Conservation (phyloP, 2,888 invertebrate species). For the Lithophane socia region DNA sequence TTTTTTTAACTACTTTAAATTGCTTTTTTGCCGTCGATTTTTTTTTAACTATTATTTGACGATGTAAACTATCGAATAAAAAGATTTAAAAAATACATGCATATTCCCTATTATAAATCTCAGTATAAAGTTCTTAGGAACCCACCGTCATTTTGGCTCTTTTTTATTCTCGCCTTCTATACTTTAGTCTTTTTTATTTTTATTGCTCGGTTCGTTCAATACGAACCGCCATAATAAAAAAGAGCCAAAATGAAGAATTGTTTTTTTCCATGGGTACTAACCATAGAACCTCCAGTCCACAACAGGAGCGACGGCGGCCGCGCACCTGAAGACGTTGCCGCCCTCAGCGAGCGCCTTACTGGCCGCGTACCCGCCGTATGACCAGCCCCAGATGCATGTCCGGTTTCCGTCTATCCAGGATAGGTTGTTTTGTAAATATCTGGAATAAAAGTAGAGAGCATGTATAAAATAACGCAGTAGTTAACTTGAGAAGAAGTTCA, state of each 20-base stretch:
- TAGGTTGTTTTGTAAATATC: slow-evolving; percentile 92
- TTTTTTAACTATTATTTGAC: too few species aligned
- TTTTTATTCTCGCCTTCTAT: too few species aligned
- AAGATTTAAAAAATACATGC: too few species aligned
- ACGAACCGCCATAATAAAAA: too few species aligned
- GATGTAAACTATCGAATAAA: too few species aligned
- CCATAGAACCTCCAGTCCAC: slow-evolving; percentile 98
- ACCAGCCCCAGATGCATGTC: slow-evolving; percentile 99
- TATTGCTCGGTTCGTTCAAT: too few species aligned
- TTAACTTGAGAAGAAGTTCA: neutral
- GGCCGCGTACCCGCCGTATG: slow-evolving; percentile 98
- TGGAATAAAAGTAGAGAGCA: slow-evolving; percentile 69
- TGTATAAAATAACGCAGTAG: neutral
- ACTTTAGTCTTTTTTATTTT: too few species aligned
- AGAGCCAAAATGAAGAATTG: neutral
- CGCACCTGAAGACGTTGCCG: slow-evolving; percentile 96
- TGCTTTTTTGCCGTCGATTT: too few species aligned
- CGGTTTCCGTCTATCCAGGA: slow-evolving; percentile 94
- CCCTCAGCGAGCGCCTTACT: slow-evolving; percentile 96
- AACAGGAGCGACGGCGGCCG: slow-evolving; percentile 98
- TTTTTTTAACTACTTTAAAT: too few species aligned
- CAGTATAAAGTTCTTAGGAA: neutral
- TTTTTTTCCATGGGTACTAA: neutral
- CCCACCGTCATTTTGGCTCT: too few species aligned
- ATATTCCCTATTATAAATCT: neutral